Base-by-base conservation (phyloP, 2,888 invertebrate genomes). In the Masnerella sp. region DNA sequence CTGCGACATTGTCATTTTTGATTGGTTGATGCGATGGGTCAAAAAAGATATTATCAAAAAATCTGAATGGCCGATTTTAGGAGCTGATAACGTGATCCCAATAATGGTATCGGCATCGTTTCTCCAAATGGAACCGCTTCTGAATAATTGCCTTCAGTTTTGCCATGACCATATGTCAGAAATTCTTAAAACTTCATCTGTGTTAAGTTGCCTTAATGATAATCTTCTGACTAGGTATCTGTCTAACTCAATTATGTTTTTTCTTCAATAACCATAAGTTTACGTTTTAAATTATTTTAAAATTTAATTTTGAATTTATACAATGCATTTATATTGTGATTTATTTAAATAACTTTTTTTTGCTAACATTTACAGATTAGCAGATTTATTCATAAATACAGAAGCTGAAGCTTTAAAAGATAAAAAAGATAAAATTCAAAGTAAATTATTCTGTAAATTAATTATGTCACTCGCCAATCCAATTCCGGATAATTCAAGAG, bases 21-120 rank as follows among this genome's bases (percentile, higher is more conserved):
- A 97, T 81, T 98, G 97, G 97, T 89, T 98, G 54, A 96, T 98
- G 94, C 92, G 93, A 76, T 98, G 97, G 96, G 95, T 97, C n/a
- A 96, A 96, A 86, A 90, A 92, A 22, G 94, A 94, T 79, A 88
- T 90, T 0, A 89, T 91, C 69, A 88, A 91, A 68, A 90, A 91
- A 65, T 91, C 91, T 0, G 91, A 91, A 77, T 91, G 91, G 90
- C 95, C 95, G 0, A 87, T 89, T 36, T 87, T 95, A 38, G 96
- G 96, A 84, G 90, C 95, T 0, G 92, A 91, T 81, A 97, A 96
- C 87, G 97, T 97, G 1, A 92, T 98, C 56, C 97, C 97, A 0
- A 94, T 98, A 54, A 90, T 98, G 70, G 96, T 98, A 0, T 98
- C 97, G 0, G 97, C 98, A 0, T 96, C 96, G 25, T 98, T 98